A percentile compares a stretch with the other conserved stretches of the same genome.
These are phyloP conservation scores for Channallabes apus DNA, from an alignment of 2,797 vertebrate genomes.

Conservation along the genomic window DNA sequence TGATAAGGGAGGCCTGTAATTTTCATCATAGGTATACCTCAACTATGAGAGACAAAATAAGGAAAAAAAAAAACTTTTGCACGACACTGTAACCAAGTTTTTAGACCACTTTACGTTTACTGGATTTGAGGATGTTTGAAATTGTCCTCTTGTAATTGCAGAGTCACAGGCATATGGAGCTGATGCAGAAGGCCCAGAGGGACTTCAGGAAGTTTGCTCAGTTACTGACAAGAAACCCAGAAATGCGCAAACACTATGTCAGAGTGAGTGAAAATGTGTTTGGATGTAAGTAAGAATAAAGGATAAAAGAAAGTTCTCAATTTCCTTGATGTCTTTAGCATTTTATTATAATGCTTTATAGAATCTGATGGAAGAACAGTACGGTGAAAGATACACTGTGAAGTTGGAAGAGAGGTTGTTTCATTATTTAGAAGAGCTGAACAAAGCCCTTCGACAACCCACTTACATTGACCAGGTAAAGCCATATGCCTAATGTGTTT, in stretches of 20 bases:
- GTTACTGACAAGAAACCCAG: conserved; percentile 62
- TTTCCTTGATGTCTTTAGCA: background rate
- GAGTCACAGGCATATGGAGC: conserved; percentile 65
- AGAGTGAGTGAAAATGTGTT: conserved; percentile 56
- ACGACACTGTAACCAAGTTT: background rate
- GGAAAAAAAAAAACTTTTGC: too few relatives aligned
- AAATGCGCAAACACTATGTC: conserved; percentile 62
- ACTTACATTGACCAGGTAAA: conserved; percentile 69
- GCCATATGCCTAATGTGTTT: background rate
- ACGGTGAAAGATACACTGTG: conserved; percentile 70
- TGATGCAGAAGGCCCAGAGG: conserved; percentile 70
- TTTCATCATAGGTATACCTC: too few relatives aligned
- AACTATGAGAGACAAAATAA: too few relatives aligned
- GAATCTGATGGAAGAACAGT: conserved; percentile 69
- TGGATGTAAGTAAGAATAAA: background rate
- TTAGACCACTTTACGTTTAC: background rate
- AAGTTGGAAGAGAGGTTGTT: conserved; percentile 72
- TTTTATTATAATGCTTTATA: conserved; percentile 52
- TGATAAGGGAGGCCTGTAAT: too few relatives aligned
- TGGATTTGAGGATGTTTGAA: background rate
- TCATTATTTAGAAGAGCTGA: conserved; percentile 65
- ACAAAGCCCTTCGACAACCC: conserved; percentile 59
- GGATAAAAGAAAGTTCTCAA: too few relatives aligned
- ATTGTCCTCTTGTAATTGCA: conserved; percentile 43
- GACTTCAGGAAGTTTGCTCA: conserved; percentile 71